A percentile compares a stretch with the other conserved stretches of the same genome.
Conservation (phyloP, 2,888 invertebrate genomes). For the Agonum fuliginosum region DNA sequence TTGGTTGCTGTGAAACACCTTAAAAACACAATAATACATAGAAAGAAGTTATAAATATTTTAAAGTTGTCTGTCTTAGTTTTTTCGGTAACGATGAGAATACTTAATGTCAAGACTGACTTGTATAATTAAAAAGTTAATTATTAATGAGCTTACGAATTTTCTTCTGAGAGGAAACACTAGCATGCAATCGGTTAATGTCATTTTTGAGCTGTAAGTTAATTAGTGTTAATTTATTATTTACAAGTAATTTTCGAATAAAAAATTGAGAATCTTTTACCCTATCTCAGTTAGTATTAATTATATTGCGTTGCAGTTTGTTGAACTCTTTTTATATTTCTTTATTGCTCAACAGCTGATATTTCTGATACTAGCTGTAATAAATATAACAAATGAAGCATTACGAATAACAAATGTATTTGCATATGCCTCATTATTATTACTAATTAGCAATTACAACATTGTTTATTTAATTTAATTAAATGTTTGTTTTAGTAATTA, state of each 20-base stretch:
- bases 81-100: constrained; percentile 5
- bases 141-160: constrained; percentile 8
- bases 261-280: too few relatives aligned
- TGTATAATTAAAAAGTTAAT: constrained; percentile 21
- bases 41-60: neutral
- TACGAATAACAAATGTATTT: neutral
- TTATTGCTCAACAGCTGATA: too few relatives aligned
- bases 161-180: neutral
- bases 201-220: neutral
- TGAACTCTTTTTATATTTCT: too few relatives aligned
- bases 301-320: too few relatives aligned
- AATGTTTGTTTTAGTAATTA: neutral
- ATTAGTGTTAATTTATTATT: neutral
- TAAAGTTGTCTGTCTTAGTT: neutral
- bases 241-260: too few relatives aligned
- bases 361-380: too few relatives aligned
- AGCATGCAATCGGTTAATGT: constrained; percentile 12
- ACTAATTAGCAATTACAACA: neutral
- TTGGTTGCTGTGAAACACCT: too few relatives aligned
- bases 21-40: too few relatives aligned
- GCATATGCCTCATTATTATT: neutral
- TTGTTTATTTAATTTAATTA: constrained; percentile 4
- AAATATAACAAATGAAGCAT: neutral
- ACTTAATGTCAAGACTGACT: constrained; percentile 20
- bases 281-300: too few relatives aligned